Percentiles rank a stretch among this genome's conserved stretches.
These are phyloP conservation scores for Cremastobaeus sp. DNA, from an alignment of 2,888 invertebrate genomes.

Conservation along the genomic window DNA sequence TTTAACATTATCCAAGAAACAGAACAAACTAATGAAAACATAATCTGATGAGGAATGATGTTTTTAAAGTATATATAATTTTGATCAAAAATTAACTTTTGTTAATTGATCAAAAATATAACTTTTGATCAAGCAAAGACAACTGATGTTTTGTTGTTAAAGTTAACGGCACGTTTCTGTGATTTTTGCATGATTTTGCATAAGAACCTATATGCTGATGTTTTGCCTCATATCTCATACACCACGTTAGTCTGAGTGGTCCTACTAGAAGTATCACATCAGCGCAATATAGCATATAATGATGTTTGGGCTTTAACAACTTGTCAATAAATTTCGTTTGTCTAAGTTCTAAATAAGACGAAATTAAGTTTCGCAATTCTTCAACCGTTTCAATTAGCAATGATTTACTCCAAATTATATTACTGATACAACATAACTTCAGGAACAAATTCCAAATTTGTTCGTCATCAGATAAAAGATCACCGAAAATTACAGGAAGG, in stretches of 20 bases:
- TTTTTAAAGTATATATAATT: neutral
- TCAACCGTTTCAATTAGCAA: neutral
- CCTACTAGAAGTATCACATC: conserved; percentile 34
- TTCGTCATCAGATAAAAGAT: conserved; percentile 1
- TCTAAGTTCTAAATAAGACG: conserved; percentile 12
- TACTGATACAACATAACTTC: neutral
- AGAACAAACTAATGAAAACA: neutral
- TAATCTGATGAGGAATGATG: neutral
- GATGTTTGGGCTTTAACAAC: conserved; percentile 50
- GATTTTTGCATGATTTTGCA: conserved; percentile 33
- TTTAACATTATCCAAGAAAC: neutral
- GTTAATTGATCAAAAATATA: neutral
- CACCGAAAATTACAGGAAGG: conserved; percentile 32
- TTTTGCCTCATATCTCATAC: conserved; percentile 48
- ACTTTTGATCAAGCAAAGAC: neutral
- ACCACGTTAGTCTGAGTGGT: conserved; percentile 38
- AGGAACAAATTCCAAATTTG: conserved; percentile 17
- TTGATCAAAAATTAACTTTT: neutral
- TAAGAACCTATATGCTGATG: conserved; percentile 27
- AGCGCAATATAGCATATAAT: conserved; percentile 47
- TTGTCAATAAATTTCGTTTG: conserved; percentile 4
- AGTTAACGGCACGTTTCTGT: conserved; percentile 36
- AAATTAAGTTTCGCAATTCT: neutral
- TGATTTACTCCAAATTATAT: neutral
- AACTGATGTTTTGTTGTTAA: conserved; percentile 7